phyloP scores from a whole-genome alignment of 2,888 invertebrate genomes.

The Serrognathus titanus region DNA sequence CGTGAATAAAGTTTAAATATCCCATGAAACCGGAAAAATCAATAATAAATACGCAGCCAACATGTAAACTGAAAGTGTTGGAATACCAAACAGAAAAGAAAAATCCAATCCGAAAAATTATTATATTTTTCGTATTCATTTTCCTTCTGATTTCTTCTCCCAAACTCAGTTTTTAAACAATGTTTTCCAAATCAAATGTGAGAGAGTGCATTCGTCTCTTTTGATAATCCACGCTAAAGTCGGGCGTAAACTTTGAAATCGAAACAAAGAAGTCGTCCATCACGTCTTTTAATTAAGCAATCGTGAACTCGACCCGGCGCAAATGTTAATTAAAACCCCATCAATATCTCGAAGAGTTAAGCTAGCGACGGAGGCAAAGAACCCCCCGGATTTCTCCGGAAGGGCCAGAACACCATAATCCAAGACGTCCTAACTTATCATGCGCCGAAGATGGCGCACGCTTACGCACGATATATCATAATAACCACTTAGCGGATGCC shows the following conservation, averaged over 20 bases:
- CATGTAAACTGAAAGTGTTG: too few relatives aligned
- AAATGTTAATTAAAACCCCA: slow-evolving; percentile 1
- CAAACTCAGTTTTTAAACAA: too few relatives aligned
- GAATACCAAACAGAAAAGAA: too few relatives aligned
- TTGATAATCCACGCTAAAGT: too few relatives aligned
- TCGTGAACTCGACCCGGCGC: not conserved
- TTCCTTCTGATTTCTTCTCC: too few relatives aligned
- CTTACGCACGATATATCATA: slow-evolving; percentile 4
- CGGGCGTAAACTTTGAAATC: not conserved
- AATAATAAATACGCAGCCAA: too few relatives aligned
- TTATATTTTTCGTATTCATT: too few relatives aligned
- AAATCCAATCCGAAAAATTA: too few relatives aligned
- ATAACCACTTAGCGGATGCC: not conserved
- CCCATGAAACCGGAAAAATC: too few relatives aligned
- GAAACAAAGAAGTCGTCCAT: not conserved
- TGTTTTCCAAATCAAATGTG: too few relatives aligned
- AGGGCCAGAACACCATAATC: not conserved
- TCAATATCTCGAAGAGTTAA: not conserved
- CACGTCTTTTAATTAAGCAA: not conserved
- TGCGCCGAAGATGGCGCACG: not conserved
- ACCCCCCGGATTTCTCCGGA: not conserved
- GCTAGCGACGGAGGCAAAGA: not conserved
- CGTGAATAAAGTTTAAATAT: too few relatives aligned
- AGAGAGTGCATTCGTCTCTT: too few relatives aligned
- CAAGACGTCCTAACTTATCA: not conserved